Evolutionary conservation across 1,140 invertebrate genomes (phyloP).

Genomic region (Caerostris extrusa): DNA sequence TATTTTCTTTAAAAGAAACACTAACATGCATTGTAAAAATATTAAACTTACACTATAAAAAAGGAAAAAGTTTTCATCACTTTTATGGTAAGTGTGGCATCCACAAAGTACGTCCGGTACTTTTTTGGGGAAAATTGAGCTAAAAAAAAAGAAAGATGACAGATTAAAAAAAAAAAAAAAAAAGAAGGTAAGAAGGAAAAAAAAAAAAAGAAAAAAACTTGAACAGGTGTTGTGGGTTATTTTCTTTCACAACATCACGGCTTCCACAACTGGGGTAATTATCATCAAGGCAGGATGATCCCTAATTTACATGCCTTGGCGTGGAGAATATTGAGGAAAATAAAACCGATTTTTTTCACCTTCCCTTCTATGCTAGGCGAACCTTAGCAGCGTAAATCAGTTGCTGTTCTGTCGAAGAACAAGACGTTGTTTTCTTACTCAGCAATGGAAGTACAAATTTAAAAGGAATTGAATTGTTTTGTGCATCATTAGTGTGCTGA

Average conservation of each 20-base stretch:
- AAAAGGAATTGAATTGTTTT: too few species aligned
- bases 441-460: too few species aligned
- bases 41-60: background rate
- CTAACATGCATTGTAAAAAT: too few species aligned
- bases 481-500: too few species aligned
- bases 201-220: background rate
- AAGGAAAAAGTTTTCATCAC: background rate
- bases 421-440: background rate
- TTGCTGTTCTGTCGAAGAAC: background rate
- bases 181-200: background rate
- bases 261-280: slow-evolving; percentile 61
- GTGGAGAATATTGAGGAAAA: slow-evolving; percentile 63
- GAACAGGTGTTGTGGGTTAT: slow-evolving; percentile 66
- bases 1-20: too few species aligned
- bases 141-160: background rate
- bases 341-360: background rate
- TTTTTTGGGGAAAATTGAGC: background rate
- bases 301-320: slow-evolving; percentile 65
- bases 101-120: background rate
- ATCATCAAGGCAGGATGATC: slow-evolving; percentile 66
- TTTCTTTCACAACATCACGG: slow-evolving; percentile 49
- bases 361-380: background rate
- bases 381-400: background rate
- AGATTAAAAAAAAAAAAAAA: background rate
- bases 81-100: background rate